Evolutionary conservation across 2,888 invertebrate species (phyloP).

Genomic region (Pachymerium ferrugineum): DNA sequence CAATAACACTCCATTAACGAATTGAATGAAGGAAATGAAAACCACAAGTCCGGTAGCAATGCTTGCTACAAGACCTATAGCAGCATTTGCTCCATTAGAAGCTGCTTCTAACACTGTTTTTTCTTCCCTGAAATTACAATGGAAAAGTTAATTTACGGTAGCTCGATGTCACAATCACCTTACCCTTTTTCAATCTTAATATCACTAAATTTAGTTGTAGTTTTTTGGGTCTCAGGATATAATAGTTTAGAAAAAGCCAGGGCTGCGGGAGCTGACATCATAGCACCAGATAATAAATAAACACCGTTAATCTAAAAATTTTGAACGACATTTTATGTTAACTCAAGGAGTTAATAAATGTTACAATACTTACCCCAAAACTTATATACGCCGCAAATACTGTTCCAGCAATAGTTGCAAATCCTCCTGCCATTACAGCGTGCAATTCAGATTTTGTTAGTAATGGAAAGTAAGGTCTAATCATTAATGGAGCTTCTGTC

Average conservation of each 20-base stretch:
- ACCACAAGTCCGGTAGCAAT: constrained; percentile 88
- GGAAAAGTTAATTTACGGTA: not conserved
- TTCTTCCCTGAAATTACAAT: constrained; percentile 59
- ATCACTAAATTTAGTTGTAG: constrained; percentile 46
- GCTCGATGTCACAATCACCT: constrained; percentile 40
- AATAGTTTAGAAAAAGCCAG: constrained; percentile 52
- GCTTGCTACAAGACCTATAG: constrained; percentile 72
- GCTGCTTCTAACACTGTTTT: constrained; percentile 84
- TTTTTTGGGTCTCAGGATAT: constrained; percentile 51
- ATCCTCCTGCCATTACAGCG: constrained; percentile 88
- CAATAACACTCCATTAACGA: constrained; percentile 70
- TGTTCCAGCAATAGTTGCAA: constrained; percentile 85
- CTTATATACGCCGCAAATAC: constrained; percentile 87
- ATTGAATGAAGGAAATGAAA: constrained; percentile 79
- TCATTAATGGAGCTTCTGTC: constrained; percentile 83
- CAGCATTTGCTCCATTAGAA: constrained; percentile 77
- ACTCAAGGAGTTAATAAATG: not conserved
- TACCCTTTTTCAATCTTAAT: constrained; percentile 62
- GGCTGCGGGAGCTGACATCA: constrained; percentile 54
- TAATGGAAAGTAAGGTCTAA: constrained; percentile 74
- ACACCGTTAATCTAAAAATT: constrained; percentile 45
- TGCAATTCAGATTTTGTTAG: constrained; percentile 89
- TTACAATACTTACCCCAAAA: constrained; percentile 63
- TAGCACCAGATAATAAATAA: constrained; percentile 51
- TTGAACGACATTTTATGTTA: not conserved